Evolutionary conservation across 1,140 invertebrate genomes (phyloP).

Genomic region (Drosophila kepulauana): DNA sequence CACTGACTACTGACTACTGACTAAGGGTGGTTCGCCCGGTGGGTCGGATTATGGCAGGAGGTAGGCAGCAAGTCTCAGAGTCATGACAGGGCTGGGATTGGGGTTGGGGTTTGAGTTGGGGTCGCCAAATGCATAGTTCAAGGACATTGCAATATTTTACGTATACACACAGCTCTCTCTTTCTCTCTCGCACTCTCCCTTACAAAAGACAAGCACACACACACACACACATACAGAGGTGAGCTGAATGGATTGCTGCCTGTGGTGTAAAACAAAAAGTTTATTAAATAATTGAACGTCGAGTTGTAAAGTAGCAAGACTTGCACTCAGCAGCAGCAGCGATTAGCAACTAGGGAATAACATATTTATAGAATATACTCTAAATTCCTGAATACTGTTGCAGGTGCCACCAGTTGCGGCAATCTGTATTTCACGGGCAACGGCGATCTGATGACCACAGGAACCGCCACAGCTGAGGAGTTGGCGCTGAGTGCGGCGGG

Average conservation of each 20-base stretch:
- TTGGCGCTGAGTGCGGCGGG: constrained; percentile 70
- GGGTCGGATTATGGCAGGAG: constrained; percentile 22
- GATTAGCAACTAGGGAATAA: neutral
- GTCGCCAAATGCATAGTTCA: constrained; percentile 78
- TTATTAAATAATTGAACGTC: constrained; percentile 65
- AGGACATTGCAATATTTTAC: constrained; percentile 77
- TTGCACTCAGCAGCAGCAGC: neutral
- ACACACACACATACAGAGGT: constrained; percentile 23
- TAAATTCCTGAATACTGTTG: constrained; percentile 8
- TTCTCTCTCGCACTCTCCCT: neutral
- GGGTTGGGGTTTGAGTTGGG: constrained; percentile 25
- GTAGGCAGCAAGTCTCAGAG: neutral
- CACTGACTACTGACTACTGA: constrained; percentile 30
- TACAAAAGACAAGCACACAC: constrained; percentile 47
- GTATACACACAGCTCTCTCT: constrained; percentile 68
- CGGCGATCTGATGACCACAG: constrained; percentile 81
- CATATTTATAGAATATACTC: neutral
- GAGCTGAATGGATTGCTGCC: constrained; percentile 31
- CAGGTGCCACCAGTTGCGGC: constrained; percentile 80
- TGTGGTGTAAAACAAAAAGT: constrained; percentile 54
- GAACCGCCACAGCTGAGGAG: constrained; percentile 76
- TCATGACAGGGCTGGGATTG: neutral
- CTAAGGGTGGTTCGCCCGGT: constrained; percentile 47
- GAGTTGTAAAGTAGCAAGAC: constrained; percentile 62
- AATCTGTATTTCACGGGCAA: constrained; percentile 82